Evolutionary conservation across 2,113 vertebrate genomes (phyloP).

Genomic region (Orthonyx spaldingii): DNA sequence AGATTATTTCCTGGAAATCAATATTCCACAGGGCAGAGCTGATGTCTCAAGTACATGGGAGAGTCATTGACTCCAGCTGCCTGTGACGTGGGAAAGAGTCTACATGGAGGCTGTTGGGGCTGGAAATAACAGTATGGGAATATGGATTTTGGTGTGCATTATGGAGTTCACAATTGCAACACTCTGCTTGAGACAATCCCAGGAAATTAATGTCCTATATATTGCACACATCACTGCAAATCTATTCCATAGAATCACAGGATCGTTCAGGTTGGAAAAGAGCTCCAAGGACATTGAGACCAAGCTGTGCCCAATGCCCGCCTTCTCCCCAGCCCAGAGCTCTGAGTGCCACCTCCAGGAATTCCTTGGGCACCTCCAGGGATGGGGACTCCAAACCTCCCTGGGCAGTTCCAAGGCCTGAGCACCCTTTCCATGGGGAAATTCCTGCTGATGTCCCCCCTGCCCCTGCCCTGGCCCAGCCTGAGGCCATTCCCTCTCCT

Average conservation of each 20-base stretch:
- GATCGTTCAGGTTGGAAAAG: background rate
- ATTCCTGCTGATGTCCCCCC: accelerated
- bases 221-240: background rate
- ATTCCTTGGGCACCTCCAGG: background rate
- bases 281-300: background rate
- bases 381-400: background rate
- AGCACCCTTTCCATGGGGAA: background rate
- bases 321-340: background rate
- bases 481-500: background rate
- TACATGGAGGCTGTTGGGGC: background rate
- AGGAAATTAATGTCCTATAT: slow-evolving; percentile 1
- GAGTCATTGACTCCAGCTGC: slow-evolving; percentile 20
- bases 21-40: background rate
- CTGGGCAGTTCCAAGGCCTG: background rate
- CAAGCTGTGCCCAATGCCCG: accelerated
- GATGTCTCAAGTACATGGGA: background rate
- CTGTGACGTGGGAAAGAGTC: background rate
- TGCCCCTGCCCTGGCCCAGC: background rate
- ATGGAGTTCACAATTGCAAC: background rate
- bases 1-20: slow-evolving; percentile 47
- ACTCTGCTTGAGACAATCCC: background rate
- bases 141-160: slow-evolving; percentile 21
- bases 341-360: background rate
- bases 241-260: background rate
- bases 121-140: slow-evolving; percentile 8